Evolutionary conservation across 2,113 vertebrate genomes (phyloP).

Genomic region (Urocitellus parryii): DNA sequence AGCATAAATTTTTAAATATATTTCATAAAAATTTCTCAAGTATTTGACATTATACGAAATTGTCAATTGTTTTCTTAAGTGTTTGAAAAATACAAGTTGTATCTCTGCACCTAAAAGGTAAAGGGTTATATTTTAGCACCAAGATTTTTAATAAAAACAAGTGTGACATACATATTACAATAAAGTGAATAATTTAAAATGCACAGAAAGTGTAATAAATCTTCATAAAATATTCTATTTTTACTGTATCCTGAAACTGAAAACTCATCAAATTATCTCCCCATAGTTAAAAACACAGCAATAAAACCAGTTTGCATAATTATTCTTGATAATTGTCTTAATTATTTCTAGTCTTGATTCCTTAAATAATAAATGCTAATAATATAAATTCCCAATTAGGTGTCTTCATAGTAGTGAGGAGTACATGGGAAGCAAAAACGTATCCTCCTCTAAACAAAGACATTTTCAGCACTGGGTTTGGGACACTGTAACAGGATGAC

Average conservation of each 20-base stretch:
- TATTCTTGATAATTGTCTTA: background rate
- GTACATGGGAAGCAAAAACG: background rate
- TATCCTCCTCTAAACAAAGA: background rate
- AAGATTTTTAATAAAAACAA: slow-evolving; percentile 22
- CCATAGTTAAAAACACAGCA: background rate
- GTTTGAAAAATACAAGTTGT: background rate
- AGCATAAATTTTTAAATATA: too few relatives aligned
- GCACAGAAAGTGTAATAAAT: background rate
- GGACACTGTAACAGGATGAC: background rate
- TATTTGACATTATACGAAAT: background rate
- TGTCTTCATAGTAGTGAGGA: background rate
- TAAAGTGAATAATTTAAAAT: background rate
- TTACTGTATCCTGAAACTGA: background rate
- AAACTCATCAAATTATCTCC: background rate
- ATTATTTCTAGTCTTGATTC: background rate
- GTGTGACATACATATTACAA: background rate
- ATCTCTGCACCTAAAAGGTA: background rate
- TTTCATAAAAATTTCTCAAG: background rate
- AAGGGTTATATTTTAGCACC: background rate
- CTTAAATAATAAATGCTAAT: background rate
- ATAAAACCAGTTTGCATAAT: background rate
- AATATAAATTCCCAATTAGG: background rate
- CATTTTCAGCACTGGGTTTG: too few relatives aligned
- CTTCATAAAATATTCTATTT: background rate
- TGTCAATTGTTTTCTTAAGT: background rate